phyloP scores from a whole-genome alignment of 2,797 vertebrate species.

The Synanceia verrucosa region DNA sequence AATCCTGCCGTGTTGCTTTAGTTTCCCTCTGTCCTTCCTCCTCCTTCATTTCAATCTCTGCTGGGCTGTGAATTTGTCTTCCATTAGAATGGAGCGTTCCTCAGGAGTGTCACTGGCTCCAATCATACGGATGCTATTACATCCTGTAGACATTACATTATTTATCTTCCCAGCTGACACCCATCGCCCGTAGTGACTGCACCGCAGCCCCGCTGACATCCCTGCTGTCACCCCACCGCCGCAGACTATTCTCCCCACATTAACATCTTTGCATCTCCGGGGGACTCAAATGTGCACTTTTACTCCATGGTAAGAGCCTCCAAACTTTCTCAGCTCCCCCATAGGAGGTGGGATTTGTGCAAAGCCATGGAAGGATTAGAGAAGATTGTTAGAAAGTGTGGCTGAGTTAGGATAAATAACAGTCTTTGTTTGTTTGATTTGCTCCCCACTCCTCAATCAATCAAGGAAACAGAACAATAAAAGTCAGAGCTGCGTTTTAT shows the following conservation, averaged over 20 bases:
- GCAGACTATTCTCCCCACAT: slow-evolving; percentile 50
- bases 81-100: slow-evolving; percentile 43
- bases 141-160: slow-evolving; percentile 61
- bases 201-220: slow-evolving; percentile 46
- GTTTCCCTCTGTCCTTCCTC: not conserved
- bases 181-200: slow-evolving; percentile 53
- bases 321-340: not conserved
- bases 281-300: slow-evolving; percentile 29
- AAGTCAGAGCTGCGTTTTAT: slow-evolving; percentile 14
- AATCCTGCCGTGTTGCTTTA: not conserved
- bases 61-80: slow-evolving; percentile 42
- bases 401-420: slow-evolving; percentile 18
- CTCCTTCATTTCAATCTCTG: not conserved
- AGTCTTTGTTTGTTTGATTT: slow-evolving; percentile 2
- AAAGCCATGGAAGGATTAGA: slow-evolving; percentile 37
- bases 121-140: slow-evolving; percentile 57
- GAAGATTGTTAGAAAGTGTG: slow-evolving; percentile 10
- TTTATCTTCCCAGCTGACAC: slow-evolving; percentile 67
- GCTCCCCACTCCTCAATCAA: slow-evolving; percentile 2
- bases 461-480: slow-evolving; percentile 14
- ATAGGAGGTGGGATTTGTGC: slow-evolving; percentile 27
- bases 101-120: slow-evolving; percentile 45
- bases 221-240: slow-evolving; percentile 51
- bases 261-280: slow-evolving; percentile 42
- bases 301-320: slow-evolving; percentile 3